phyloP scores from a whole-genome alignment of 1,140 invertebrate species.

The Lasioglossum baleicum region DNA sequence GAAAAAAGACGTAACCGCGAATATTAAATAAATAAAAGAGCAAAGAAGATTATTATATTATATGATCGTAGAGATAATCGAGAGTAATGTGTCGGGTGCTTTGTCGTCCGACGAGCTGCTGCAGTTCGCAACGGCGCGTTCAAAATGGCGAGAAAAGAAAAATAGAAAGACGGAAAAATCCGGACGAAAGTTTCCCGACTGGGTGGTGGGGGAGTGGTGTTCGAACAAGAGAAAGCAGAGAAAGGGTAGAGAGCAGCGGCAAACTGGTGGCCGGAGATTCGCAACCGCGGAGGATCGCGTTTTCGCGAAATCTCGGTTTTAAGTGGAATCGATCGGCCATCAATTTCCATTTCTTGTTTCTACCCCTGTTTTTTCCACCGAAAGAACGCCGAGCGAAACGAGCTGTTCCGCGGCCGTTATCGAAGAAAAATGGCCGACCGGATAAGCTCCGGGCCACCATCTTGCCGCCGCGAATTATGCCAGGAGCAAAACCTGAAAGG shows the following conservation, averaged over 20 bases:
- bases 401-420: neutral
- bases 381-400: neutral
- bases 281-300: neutral
- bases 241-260: neutral
- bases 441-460: slow-evolving; percentile 17
- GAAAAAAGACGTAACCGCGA: slow-evolving; percentile 17
- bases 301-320: too few relatives aligned
- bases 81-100: slow-evolving; percentile 43
- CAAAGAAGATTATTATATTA: slow-evolving; percentile 51
- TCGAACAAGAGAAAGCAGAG: neutral
- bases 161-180: neutral
- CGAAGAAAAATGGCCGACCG: slow-evolving; percentile 15
- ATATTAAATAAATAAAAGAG: slow-evolving; percentile 23
- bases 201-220: neutral
- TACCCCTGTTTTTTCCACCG: too few relatives aligned
- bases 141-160: neutral
- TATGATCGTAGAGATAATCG: slow-evolving; percentile 48
- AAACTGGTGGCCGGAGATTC: slow-evolving; percentile 7
- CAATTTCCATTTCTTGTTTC: neutral
- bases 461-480: neutral
- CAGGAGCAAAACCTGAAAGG: too few relatives aligned
- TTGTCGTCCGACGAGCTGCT: slow-evolving; percentile 31
- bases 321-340: neutral
- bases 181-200: neutral
- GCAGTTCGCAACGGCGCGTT: slow-evolving; percentile 28